A percentile compares a stretch with the other conserved stretches of the same genome.
Evolutionary conservation across 2,888 invertebrate species (phyloP).

Genomic region (Amiota minor): DNA sequence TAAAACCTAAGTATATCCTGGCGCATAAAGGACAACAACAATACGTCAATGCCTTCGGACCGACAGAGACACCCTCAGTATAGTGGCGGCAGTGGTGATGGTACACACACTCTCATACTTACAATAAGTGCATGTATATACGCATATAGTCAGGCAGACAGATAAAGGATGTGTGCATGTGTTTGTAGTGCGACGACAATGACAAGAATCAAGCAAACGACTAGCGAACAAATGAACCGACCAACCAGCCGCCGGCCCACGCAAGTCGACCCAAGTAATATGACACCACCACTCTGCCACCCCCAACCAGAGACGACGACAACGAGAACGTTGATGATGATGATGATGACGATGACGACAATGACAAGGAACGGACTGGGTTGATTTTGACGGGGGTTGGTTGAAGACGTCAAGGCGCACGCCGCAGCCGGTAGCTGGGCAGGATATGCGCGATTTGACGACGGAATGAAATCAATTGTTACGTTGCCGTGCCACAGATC

Average conservation of each 20-base stretch:
- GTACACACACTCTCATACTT: too few relatives aligned
- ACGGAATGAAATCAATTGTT: constrained; percentile 74
- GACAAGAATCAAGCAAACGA: too few relatives aligned
- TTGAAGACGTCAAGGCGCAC: neutral
- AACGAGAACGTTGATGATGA: neutral
- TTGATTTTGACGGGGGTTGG: constrained; percentile 18
- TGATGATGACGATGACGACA: constrained; percentile 2
- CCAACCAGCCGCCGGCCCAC: constrained; percentile 43
- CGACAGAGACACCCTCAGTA: constrained; percentile 39
- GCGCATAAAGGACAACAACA: constrained; percentile 53
- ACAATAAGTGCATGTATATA: too few relatives aligned
- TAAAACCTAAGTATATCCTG: constrained; percentile 67
- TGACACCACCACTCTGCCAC: constrained; percentile 40
- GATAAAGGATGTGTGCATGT: neutral
- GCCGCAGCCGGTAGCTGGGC: constrained; percentile 59
- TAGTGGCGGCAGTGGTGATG: neutral
- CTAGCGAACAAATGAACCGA: constrained; percentile 2
- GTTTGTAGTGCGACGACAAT: neutral
- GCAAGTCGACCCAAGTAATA: constrained; percentile 30
- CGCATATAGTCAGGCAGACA: neutral
- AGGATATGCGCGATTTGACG: constrained; percentile 73
- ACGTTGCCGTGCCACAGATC: constrained; percentile 74
- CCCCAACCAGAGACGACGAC: constrained; percentile 40
- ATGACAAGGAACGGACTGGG: constrained; percentile 2
- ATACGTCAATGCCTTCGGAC: constrained; percentile 37